Conservation (phyloP, 2,113 vertebrate species). For the Chaetodon trifascialis region DNA sequence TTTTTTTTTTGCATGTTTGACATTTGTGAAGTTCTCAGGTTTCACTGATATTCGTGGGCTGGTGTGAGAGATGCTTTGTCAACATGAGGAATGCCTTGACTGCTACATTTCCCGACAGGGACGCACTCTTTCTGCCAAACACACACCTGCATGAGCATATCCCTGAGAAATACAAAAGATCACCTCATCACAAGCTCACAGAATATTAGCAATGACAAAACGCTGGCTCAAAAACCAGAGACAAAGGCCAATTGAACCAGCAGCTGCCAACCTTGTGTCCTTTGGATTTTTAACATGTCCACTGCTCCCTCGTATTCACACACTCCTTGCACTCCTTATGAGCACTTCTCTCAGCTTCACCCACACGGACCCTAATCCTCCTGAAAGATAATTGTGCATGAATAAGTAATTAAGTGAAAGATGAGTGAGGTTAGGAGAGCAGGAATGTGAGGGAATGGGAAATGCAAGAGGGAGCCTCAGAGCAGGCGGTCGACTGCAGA, state of each 20-base stretch:
- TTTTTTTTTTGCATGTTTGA: slow-evolving; percentile 24
- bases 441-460: slow-evolving; percentile 56
- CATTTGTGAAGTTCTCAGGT: slow-evolving; percentile 54
- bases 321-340: slow-evolving; percentile 5
- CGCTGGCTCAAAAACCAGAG: slow-evolving; percentile 3
- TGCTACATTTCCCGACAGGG: slow-evolving; percentile 56
- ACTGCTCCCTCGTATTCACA: slow-evolving; percentile 7
- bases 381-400: slow-evolving; percentile 56
- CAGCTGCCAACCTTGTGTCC: slow-evolving; percentile 42
- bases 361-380: slow-evolving; percentile 2
- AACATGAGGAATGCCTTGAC: slow-evolving; percentile 61
- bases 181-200: slow-evolving; percentile 33
- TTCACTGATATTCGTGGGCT: slow-evolving; percentile 49
- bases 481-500: slow-evolving; percentile 36
- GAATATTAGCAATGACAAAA: slow-evolving; percentile 32
- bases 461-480: slow-evolving; percentile 39
- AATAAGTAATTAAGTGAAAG: slow-evolving; percentile 63
- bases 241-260: slow-evolving; percentile 25
- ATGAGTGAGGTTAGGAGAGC: slow-evolving; percentile 50
- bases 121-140: slow-evolving; percentile 53
- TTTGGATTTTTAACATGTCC: slow-evolving; percentile 14
- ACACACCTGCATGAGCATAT: slow-evolving; percentile 63
- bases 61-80: slow-evolving; percentile 57
- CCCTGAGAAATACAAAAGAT: slow-evolving; percentile 43
- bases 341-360: slow-evolving; percentile 33